A percentile compares a stretch with the other conserved stretches of the same genome.
Conservation (phyloP, 2,888 invertebrate genomes). For the Bombyx huttoni region DNA sequence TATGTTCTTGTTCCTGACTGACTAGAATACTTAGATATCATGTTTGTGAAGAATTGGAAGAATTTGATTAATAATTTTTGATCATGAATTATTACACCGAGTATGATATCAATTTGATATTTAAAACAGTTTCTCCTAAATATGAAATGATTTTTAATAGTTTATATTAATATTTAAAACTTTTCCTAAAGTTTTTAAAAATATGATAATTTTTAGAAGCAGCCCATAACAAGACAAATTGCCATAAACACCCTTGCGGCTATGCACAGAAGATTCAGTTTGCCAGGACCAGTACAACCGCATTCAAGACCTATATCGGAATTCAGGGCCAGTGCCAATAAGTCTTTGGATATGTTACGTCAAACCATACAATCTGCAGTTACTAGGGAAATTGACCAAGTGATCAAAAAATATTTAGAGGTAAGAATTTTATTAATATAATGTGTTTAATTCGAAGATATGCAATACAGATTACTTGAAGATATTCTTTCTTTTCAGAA, state of each 20-base stretch:
- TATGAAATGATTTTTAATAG: no score
- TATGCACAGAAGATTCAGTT: conserved; percentile 70
- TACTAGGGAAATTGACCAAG: conserved; percentile 83
- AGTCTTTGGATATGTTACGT: conserved; percentile 81
- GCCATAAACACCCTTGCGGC: conserved; percentile 80
- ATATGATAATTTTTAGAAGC: conserved; percentile 39
- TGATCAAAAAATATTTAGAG: conserved; percentile 83
- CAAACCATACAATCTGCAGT: conserved; percentile 84
- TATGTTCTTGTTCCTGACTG: no score
- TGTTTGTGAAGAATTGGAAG: no score
- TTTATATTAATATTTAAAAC: no score
- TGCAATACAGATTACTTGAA: no score
- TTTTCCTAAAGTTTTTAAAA: no score
- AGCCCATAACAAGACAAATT: conserved; percentile 73
- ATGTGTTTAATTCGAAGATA: no score
- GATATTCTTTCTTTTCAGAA: conserved; percentile 66
- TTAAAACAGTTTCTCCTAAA: no score
- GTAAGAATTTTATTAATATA: conserved; percentile 39
- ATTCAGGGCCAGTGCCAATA: conserved; percentile 76
- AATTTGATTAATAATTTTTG: no score
- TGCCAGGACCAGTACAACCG: conserved; percentile 70
- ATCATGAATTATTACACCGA: no score
- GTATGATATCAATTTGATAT: no score
- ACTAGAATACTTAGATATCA: no score
- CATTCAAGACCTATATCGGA: conserved; percentile 65